Base-by-base conservation (phyloP, 2,888 invertebrate species). In the Buathra laborator region DNA sequence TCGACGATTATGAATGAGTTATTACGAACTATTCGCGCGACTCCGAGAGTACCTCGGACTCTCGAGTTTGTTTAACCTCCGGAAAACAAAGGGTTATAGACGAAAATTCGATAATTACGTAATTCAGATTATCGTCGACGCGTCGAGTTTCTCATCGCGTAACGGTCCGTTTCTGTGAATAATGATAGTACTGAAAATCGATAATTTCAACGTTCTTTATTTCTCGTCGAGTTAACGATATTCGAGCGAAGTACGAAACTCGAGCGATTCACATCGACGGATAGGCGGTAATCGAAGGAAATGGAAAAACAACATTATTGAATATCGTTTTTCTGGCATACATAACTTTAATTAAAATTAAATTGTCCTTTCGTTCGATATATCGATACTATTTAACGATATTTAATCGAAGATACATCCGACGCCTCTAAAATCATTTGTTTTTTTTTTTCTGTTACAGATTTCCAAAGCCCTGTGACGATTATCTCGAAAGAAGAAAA, bases 401-500 rank as follows among this genome's bases (percentile, higher is more conserved):
- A 53, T 53, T 16, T 10, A 37, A 5, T 37, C 37, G 5, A 37
- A 7, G 37, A 37, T 37, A 24, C 24, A 37, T 37, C 37, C 37
- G 9, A 7, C 62, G 1, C 24, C 6, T 72, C 24, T 72, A 37
- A 43, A 43, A 59, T 24, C 5, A n/a, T 16, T 6, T 24, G 24
- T 6, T 1, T n/a, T 62, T 46, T 32, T 12, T 62, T 62, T 62
- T 56, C 46, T 74, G 74, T 74, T 74, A 1, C 74, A 74, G 74
- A 10, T 32, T 12, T 12, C 74, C 74, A 32, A 37, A 37, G 48
- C 5, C 32, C 32, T 16, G 29, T 16, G 74, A 74, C 74, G 29
- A n/a, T 32, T 6, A n/a, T 62, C 12, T 62, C 62, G 0, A n/a
- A 14, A n/a, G 62, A 62, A 32, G 7, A 10, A 14, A 32, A 10